A percentile compares a stretch with the other conserved stretches of the same genome.
These are phyloP conservation scores for Setophaga petechia DNA, from an alignment of 2,113 vertebrate species.

Conservation along the genomic window DNA sequence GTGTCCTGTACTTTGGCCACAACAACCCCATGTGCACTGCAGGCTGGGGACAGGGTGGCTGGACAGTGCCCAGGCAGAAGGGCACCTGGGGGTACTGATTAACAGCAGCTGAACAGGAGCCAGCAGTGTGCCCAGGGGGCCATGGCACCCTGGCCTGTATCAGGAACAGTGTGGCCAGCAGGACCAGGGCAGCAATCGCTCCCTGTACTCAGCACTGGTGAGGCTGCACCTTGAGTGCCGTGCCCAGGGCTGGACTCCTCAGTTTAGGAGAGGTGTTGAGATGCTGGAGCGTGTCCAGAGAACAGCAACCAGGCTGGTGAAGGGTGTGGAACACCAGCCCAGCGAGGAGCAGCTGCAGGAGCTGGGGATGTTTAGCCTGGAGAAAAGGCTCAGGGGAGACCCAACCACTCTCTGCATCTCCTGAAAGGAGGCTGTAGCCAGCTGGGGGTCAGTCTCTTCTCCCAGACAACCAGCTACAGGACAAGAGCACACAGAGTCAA, in stretches of 20 bases:
- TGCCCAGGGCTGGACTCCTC: background rate
- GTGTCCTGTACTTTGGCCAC: background rate
- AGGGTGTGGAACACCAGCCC: too few relatives aligned
- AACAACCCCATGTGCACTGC: background rate
- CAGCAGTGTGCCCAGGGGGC: background rate
- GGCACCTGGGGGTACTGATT: background rate
- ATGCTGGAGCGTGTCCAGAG: background rate
- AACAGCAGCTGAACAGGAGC: background rate
- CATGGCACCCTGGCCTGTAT: background rate
- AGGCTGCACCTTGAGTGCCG: background rate
- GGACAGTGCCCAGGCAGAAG: background rate
- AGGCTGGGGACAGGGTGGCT: background rate
- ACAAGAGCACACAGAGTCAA: background rate
- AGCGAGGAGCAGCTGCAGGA: background rate
- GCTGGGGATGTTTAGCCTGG: background rate
- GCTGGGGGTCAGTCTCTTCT: accelerated
- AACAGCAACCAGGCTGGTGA: too few relatives aligned
- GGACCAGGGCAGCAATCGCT: background rate
- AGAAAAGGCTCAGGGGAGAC: background rate
- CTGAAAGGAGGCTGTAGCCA: background rate
- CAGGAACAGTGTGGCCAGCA: background rate
- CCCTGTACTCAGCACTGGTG: background rate
- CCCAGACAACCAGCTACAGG: background rate
- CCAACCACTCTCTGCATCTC: background rate
- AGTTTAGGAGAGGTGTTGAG: background rate